A percentile compares a stretch with the other conserved stretches of the same genome.
Evolutionary conservation across 2,888 invertebrate genomes (phyloP).

Genomic region (Drosophila dives): DNA sequence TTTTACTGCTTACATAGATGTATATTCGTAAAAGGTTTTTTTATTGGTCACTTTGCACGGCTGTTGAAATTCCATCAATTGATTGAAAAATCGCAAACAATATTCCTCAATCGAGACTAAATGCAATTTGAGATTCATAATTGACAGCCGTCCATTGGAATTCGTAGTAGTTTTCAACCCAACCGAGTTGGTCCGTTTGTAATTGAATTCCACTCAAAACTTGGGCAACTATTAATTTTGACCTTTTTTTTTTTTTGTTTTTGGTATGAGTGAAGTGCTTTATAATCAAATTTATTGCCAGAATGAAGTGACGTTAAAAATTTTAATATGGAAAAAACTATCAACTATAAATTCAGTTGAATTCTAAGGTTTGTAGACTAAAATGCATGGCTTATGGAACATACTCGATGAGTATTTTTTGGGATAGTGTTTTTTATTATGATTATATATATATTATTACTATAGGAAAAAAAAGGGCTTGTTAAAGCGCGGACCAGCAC

Average conservation of each 20-base stretch:
- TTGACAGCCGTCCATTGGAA: conserved; percentile 55
- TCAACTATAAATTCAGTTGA: neutral
- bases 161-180: conserved; percentile 12
- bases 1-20: conserved; percentile 20
- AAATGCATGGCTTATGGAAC: neutral
- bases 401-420: too few species aligned
- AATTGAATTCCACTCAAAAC: conserved; percentile 44
- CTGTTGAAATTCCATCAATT: conserved; percentile 57
- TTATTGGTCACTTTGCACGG: conserved; percentile 54
- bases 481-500: neutral
- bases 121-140: conserved; percentile 70
- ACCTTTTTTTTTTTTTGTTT: conserved; percentile 6
- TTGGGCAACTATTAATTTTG: conserved; percentile 10
- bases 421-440: too few species aligned
- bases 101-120: conserved; percentile 43
- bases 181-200: conserved; percentile 23
- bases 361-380: neutral
- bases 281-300: conserved; percentile 36
- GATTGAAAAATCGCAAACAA: conserved; percentile 45
- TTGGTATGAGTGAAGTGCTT: conserved; percentile 15
- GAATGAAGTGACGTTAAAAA: conserved; percentile 10
- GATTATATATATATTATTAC: too few species aligned
- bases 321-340: neutral
- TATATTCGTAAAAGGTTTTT: conserved; percentile 64
- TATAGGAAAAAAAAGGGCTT: too few species aligned